Evolutionary conservation across 2,888 invertebrate genomes (phyloP).

Genomic region (Pasiphila rectangulata): DNA sequence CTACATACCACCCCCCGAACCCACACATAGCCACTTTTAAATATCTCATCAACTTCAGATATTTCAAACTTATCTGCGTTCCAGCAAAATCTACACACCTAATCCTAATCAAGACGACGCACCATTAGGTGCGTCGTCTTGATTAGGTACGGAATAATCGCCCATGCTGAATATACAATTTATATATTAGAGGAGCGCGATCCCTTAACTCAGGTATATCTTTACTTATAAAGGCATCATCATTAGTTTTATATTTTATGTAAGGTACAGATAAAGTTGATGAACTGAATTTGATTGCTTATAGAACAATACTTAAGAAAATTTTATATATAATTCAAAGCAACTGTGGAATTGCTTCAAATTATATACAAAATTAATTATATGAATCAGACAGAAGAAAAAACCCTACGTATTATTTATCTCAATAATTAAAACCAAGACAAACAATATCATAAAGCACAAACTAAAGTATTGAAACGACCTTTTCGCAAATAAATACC

Average conservation of each 20-base stretch:
- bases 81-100: not conserved
- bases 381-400: constrained; percentile 1
- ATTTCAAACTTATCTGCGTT: constrained; percentile 39
- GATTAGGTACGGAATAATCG: no score
- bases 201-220: no score
- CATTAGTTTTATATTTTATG: no score
- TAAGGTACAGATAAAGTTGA: no score
- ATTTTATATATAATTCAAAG: not conserved
- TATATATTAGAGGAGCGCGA: no score
- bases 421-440: constrained; percentile 4
- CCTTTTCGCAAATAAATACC: constrained; percentile 28
- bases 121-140: no score
- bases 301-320: no score
- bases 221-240: no score
- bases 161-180: no score
- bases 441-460: constrained; percentile 27
- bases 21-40: constrained; percentile 45
- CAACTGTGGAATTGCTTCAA: not conserved
- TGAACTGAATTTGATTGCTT: no score
- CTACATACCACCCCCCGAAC: constrained; percentile 38
- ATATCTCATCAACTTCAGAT: constrained; percentile 49
- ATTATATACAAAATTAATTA: not conserved
- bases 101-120: no score
- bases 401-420: constrained; percentile 2
- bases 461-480: constrained; percentile 25